phyloP scores from a whole-genome alignment of 2,113 vertebrate genomes.

The Hucho hucho region DNA sequence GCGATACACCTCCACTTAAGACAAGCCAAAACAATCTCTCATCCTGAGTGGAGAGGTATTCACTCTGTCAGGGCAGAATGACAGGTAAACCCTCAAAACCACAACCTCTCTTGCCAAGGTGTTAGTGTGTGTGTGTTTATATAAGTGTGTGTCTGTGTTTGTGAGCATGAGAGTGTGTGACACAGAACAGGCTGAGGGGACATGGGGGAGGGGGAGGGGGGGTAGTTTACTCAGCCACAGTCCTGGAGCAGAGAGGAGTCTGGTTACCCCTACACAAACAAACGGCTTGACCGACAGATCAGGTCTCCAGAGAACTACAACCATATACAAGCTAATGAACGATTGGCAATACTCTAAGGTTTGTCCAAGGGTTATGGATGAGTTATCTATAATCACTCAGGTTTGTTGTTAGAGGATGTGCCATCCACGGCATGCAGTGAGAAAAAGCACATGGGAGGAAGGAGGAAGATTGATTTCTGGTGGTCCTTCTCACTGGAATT shows the following conservation, averaged over 20 bases:
- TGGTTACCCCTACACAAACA: constrained; percentile 42
- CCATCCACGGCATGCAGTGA: neutral
- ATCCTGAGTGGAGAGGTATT: neutral
- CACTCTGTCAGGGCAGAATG: neutral
- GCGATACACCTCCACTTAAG: neutral
- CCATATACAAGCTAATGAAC: constrained; percentile 7
- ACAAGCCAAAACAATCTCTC: neutral
- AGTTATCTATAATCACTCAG: constrained; percentile 5
- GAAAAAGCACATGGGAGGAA: constrained; percentile 3
- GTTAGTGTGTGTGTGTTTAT: neutral
- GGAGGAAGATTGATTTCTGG: constrained; percentile 10
- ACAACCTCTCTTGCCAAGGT: neutral
- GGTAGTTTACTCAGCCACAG: constrained; percentile 22
- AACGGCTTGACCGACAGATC: constrained; percentile 10
- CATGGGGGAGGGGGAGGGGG: neutral
- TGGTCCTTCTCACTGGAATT: neutral
- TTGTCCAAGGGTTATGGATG: constrained; percentile 9
- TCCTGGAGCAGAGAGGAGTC: constrained; percentile 41
- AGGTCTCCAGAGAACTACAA: constrained; percentile 22
- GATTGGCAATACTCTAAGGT: neutral
- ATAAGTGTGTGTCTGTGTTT: neutral
- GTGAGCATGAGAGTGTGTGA: constrained; percentile 22
- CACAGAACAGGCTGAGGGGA: constrained; percentile 15
- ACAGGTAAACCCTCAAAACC: neutral
- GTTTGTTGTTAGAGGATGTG: constrained; percentile 7